Evolutionary conservation across 2,113 vertebrate genomes (phyloP).

Genomic region (Poeciliopsis prolifica): DNA sequence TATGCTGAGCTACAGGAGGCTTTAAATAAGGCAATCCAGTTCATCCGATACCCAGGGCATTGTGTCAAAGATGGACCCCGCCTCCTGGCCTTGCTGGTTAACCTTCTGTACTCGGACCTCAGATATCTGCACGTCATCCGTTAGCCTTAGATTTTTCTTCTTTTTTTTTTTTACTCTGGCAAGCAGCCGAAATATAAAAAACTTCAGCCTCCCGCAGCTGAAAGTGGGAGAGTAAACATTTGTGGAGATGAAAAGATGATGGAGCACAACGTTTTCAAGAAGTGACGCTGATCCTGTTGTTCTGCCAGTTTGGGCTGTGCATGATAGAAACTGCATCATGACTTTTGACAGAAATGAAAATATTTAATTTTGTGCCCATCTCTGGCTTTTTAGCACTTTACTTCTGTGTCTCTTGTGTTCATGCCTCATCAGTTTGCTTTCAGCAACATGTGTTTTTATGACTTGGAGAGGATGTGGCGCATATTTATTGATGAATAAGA

Average conservation of each 20-base stretch:
- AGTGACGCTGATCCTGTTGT: conserved; percentile 12
- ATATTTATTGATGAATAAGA: conserved; percentile 57
- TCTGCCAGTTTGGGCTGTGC: conserved; percentile 4
- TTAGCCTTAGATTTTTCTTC: conserved; percentile 54
- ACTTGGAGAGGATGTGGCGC: conserved; percentile 31
- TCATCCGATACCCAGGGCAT: conserved; percentile 90
- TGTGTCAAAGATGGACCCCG: conserved; percentile 88
- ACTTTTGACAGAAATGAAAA: conserved; percentile 7
- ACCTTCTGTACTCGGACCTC: conserved; percentile 90
- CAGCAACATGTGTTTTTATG: conserved; percentile 17
- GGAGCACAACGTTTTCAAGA: conserved; percentile 43
- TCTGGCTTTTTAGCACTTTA: conserved; percentile 43
- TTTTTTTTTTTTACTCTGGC: no score
- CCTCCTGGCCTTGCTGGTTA: conserved; percentile 89
- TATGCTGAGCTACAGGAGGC: conserved; percentile 89
- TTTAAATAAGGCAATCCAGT: conserved; percentile 85
- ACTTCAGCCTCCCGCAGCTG: neutral
- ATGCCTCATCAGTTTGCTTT: conserved; percentile 46
- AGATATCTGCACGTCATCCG: conserved; percentile 92
- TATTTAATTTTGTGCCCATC: conserved; percentile 15
- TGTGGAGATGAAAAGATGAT: neutral
- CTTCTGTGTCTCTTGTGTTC: conserved; percentile 13
- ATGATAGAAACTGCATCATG: conserved; percentile 8
- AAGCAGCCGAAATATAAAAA: neutral
- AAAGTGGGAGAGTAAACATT: neutral